Percentiles rank a stretch among this genome's conserved stretches.
Conservation (phyloP, 2,113 vertebrate species). For the Acrocephalus arundinaceus region DNA sequence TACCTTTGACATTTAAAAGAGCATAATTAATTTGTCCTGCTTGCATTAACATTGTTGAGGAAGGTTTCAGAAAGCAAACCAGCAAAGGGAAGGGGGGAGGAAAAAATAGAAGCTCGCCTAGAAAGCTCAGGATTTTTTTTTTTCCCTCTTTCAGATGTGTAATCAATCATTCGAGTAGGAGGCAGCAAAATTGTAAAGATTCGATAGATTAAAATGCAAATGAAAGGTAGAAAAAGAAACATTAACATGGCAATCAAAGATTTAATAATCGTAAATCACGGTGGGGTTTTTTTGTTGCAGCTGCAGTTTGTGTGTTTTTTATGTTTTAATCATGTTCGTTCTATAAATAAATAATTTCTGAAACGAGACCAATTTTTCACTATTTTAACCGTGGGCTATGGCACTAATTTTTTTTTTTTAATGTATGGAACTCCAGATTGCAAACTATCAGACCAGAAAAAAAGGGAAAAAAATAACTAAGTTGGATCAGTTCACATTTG, state of each 20-base stretch:
- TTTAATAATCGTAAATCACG: slow-evolving; percentile 84
- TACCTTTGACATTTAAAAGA: slow-evolving; percentile 80
- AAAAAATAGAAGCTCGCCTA: slow-evolving; percentile 49
- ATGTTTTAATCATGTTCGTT: slow-evolving; percentile 79
- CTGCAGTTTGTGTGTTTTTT: slow-evolving; percentile 76
- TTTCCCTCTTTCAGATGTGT: slow-evolving; percentile 72
- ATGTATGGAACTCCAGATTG: slow-evolving; percentile 45
- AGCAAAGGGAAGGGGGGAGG: background rate
- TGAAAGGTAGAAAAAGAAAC: slow-evolving; percentile 82
- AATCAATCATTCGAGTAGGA: slow-evolving; percentile 81
- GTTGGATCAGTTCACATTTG: slow-evolving; percentile 50
- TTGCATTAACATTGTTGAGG: slow-evolving; percentile 73
- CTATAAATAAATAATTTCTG: slow-evolving; percentile 82
- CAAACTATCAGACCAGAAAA: slow-evolving; percentile 48
- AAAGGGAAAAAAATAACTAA: background rate
- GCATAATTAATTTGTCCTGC: slow-evolving; percentile 78
- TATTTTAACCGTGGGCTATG: slow-evolving; percentile 75
- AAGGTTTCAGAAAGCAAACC: slow-evolving; percentile 73
- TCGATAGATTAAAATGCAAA: slow-evolving; percentile 87
- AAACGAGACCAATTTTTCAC: slow-evolving; percentile 79
- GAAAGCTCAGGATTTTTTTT: slow-evolving; percentile 52
- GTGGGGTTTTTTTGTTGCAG: slow-evolving; percentile 70
- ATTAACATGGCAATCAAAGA: slow-evolving; percentile 82
- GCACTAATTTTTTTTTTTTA: slow-evolving; percentile 51
- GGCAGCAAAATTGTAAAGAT: slow-evolving; percentile 82